These are phyloP conservation scores for Phaethon lepturus DNA, from an alignment of 2,113 vertebrate genomes.

Conservation along the genomic window DNA sequence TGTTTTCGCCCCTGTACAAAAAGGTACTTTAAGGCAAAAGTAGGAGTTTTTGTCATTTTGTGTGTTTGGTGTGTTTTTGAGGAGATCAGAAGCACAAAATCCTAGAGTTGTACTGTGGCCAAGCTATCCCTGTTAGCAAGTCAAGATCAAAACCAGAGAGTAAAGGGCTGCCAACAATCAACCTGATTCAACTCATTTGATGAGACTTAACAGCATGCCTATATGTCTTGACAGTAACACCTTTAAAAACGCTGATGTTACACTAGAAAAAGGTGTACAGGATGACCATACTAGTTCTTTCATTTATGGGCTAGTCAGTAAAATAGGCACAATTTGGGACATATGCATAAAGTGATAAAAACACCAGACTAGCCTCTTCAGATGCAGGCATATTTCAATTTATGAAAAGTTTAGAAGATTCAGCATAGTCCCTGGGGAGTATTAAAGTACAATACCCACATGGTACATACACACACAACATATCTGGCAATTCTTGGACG, in stretches of 20 bases:
- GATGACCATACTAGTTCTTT: not conserved
- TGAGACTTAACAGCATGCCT: not conserved
- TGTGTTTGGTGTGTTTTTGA: not conserved
- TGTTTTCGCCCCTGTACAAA: not conserved
- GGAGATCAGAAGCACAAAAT: not conserved
- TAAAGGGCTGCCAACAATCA: not conserved
- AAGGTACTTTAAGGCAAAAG: not conserved
- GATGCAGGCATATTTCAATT: not conserved
- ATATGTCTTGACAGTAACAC: not conserved
- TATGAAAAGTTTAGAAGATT: not conserved
- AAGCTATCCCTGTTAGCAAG: not conserved
- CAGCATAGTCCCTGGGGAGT: not conserved
- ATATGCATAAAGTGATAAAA: not conserved
- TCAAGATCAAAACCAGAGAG: rapidly evolving
- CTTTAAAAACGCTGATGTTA: not conserved
- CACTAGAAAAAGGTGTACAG: not conserved
- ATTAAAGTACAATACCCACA: not conserved
- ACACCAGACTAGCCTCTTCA: not conserved
- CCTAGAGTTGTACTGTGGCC: not conserved
- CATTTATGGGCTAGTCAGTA: not conserved
- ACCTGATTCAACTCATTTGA: not conserved
- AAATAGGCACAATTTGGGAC: not conserved
- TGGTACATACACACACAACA: rapidly evolving
- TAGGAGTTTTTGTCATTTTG: not conserved
- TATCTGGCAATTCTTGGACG: not conserved